A percentile compares a stretch with the other conserved stretches of the same genome.
Conservation (phyloP, 2,888 invertebrate genomes). For the Coenonympha glycerion region DNA sequence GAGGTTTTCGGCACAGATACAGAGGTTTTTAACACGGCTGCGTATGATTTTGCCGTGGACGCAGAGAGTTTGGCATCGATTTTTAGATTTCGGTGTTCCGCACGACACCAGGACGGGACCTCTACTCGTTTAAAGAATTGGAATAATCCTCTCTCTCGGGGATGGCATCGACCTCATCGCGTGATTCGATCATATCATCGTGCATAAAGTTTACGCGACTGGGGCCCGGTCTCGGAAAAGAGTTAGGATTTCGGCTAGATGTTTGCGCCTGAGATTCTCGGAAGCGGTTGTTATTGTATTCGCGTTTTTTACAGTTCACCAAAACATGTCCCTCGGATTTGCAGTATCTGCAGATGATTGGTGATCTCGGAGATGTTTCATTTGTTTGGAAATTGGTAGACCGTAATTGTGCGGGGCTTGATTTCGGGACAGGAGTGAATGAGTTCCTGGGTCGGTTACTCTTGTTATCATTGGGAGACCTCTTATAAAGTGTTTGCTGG, state of each 20-base stretch:
- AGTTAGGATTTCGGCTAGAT: too few species aligned
- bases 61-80: background rate
- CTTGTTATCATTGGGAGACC: background rate
- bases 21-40: too few species aligned
- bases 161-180: background rate
- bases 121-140: background rate
- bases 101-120: background rate
- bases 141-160: too few species aligned
- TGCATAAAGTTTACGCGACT: too few species aligned
- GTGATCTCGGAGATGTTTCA: too few species aligned
- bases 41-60: too few species aligned
- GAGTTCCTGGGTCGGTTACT: background rate
- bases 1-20: too few species aligned
- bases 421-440: background rate
- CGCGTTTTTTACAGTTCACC: constrained; percentile 18
- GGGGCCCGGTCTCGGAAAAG: too few species aligned
- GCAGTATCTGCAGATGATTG: constrained; percentile 23
- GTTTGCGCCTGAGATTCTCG: too few species aligned
- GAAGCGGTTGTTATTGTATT: constrained; percentile 1
- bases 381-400: background rate
- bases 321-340: constrained; percentile 4
- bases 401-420: background rate
- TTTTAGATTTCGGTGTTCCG: background rate
- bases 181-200: too few species aligned
- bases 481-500: background rate